These are phyloP conservation scores for Buphagus erythrorhynchus DNA, from an alignment of 2,797 vertebrate species.

Conservation along the genomic window DNA sequence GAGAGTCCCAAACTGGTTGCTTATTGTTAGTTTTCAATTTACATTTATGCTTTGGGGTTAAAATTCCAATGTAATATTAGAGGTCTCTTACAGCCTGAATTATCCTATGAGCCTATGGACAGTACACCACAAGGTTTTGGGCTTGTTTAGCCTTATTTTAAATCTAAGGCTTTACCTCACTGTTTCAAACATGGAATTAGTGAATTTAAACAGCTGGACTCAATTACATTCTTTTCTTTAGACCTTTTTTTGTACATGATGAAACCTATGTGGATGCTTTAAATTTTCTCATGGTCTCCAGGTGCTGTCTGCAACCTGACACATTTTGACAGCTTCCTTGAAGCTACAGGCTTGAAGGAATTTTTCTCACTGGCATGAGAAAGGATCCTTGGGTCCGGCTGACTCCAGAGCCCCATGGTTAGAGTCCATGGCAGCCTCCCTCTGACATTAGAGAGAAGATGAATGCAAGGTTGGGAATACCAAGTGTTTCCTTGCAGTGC, in stretches of 20 bases:
- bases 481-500: accelerated
- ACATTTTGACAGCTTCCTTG: background rate
- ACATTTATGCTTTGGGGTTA: background rate
- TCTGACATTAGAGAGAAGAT: background rate
- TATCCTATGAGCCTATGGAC: background rate
- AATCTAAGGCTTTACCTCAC: background rate
- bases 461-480: background rate
- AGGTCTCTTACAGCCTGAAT: background rate
- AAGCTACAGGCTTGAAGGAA: background rate
- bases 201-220: background rate
- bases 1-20: background rate
- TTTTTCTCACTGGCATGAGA: background rate
- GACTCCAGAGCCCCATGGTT: background rate
- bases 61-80: background rate
- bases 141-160: background rate
- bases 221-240: background rate
- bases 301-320: background rate
- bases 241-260: background rate
- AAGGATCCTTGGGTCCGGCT: background rate
- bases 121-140: background rate
- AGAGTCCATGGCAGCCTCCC: background rate
- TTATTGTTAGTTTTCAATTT: background rate
- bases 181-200: background rate
- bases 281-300: background rate
- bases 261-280: background rate